phyloP scores from a whole-genome alignment of 2,888 invertebrate genomes.

The Carterocephalus palaemon region DNA sequence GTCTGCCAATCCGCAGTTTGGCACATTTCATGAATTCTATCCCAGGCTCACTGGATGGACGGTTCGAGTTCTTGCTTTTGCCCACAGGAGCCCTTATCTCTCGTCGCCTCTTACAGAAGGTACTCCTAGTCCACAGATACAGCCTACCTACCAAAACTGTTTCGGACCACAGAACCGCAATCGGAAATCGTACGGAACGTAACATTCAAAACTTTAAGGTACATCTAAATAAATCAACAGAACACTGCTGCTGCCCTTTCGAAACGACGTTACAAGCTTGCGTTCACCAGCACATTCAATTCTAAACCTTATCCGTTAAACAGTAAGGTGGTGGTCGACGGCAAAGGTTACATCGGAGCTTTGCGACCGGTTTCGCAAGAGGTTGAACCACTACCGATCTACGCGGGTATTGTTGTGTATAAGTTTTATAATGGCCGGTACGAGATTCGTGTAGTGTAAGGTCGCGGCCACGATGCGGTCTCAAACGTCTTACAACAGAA shows the following conservation, averaged over 20 bases:
- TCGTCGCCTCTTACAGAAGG: no score
- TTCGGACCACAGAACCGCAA: no score
- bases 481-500: no score
- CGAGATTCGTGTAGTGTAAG: slow-evolving; percentile 11
- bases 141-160: no score
- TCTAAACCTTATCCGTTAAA: neutral
- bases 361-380: slow-evolving; percentile 34
- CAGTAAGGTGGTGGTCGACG: neutral
- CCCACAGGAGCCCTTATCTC: no score
- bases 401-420: slow-evolving; percentile 30
- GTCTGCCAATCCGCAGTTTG: no score
- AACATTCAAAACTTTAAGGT: slow-evolving; percentile 27
- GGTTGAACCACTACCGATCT: slow-evolving; percentile 35
- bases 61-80: no score
- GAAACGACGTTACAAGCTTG: slow-evolving; percentile 28
- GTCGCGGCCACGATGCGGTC: no score
- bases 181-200: slow-evolving; percentile 5
- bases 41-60: no score
- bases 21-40: no score
- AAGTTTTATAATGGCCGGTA: slow-evolving; percentile 20
- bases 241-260: slow-evolving; percentile 37
- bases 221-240: slow-evolving; percentile 36
- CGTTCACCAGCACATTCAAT: no score
- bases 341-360: slow-evolving; percentile 16
- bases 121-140: no score